Percentiles rank a stretch among this genome's conserved stretches.
phyloP scores from a whole-genome alignment of 1,140 invertebrate species.

The Drosophila carrolli region DNA sequence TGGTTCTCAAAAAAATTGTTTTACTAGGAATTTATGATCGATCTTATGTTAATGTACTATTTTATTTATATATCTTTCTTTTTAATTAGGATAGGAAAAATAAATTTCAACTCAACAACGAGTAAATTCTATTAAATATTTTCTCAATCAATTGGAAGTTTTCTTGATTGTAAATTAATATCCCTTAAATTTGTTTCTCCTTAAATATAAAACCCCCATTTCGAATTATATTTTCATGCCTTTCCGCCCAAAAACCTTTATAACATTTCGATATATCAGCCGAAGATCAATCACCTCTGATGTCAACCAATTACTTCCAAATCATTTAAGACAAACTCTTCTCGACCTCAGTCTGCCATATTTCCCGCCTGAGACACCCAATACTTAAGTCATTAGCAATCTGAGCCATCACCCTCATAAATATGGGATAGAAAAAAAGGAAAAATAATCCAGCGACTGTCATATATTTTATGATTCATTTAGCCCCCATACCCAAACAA shows the following conservation, averaged over 20 bases:
- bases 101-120: too few species aligned
- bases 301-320: constrained; percentile 63
- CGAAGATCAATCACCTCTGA: constrained; percentile 66
- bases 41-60: too few species aligned
- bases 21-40: too few species aligned
- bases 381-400: constrained; percentile 61
- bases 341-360: constrained; percentile 16
- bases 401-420: constrained; percentile 55
- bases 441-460: constrained; percentile 46
- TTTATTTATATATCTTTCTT: too few species aligned
- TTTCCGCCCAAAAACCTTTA: constrained; percentile 1
- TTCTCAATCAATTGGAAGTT: too few species aligned
- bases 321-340: constrained; percentile 55
- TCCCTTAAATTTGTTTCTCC: too few species aligned
- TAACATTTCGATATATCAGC: constrained; percentile 37
- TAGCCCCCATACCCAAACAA: constrained; percentile 48
- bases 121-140: too few species aligned
- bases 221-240: neutral
- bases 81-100: too few species aligned
- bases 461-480: constrained; percentile 72
- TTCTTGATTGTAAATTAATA: too few species aligned
- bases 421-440: constrained; percentile 12
- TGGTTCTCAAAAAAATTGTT: too few species aligned
- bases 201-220: neutral
- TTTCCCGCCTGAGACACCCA: constrained; percentile 5